These are phyloP conservation scores for Taxidea taxus DNA, from an alignment of 2,113 vertebrate genomes.

Conservation along the genomic window DNA sequence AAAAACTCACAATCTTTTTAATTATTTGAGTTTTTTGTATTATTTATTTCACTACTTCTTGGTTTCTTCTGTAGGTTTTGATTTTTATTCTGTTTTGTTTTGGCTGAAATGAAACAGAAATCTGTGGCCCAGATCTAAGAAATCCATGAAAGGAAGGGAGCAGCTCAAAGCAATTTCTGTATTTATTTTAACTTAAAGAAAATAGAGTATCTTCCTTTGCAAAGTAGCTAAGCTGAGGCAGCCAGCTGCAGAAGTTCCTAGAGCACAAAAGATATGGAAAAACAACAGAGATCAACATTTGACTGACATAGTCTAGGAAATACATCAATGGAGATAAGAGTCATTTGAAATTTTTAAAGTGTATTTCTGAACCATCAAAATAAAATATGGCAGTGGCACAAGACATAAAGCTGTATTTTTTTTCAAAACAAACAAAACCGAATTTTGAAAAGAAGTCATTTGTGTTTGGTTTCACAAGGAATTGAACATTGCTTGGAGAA, in stretches of 20 bases:
- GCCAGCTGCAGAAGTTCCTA: constrained; percentile 22
- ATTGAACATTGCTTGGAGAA: neutral
- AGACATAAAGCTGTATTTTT: constrained; percentile 16
- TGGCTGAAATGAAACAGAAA: neutral
- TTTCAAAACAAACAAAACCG: constrained; percentile 50
- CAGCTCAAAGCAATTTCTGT: neutral
- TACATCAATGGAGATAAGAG: neutral
- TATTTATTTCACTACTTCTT: neutral
- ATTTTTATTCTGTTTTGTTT: neutral
- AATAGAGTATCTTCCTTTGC: neutral
- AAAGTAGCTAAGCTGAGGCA: neutral
- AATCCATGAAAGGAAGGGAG: neutral
- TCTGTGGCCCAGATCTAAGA: neutral
- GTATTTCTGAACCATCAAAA: constrained; percentile 47
- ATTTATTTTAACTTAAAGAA: constrained; percentile 24
- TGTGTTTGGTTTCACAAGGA: constrained; percentile 23
- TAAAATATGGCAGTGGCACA: neutral
- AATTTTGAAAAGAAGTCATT: constrained; percentile 41
- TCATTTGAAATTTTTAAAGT: neutral
- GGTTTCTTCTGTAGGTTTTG: neutral
- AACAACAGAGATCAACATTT: neutral
- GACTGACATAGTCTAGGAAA: constrained; percentile 10
- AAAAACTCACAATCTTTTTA: neutral
- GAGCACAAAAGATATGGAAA: neutral
- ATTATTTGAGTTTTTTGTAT: neutral